phyloP scores from a whole-genome alignment of 2,888 invertebrate genomes.

The Lacanobia oleracea region DNA sequence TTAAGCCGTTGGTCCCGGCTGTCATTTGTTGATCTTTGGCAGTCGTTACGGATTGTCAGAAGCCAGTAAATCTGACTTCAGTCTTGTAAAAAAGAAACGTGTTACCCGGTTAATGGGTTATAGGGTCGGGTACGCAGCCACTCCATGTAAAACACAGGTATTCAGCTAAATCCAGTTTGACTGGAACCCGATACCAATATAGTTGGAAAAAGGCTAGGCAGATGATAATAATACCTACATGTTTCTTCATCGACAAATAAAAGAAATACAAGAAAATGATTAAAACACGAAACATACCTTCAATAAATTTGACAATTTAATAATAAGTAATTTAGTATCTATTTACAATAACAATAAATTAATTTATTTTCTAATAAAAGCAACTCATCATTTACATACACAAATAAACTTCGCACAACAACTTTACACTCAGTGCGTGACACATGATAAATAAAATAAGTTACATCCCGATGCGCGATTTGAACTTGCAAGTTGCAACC shows the following conservation, averaged over 20 bases:
- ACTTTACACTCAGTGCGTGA: background rate
- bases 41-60: too few relatives aligned
- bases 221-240: too few relatives aligned
- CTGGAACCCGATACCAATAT: too few relatives aligned
- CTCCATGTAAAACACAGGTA: too few relatives aligned
- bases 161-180: too few relatives aligned
- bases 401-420: background rate
- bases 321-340: background rate
- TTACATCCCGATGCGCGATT: conserved; percentile 20
- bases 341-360: conserved; percentile 26
- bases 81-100: too few relatives aligned
- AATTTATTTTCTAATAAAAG: background rate
- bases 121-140: too few relatives aligned
- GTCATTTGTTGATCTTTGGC: too few relatives aligned
- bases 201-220: too few relatives aligned
- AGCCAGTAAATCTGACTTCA: too few relatives aligned
- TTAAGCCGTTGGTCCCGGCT: too few relatives aligned
- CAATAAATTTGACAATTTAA: conserved; percentile 6
- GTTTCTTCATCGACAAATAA: background rate
- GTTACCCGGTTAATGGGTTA: too few relatives aligned
- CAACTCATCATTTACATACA: background rate
- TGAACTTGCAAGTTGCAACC: background rate
- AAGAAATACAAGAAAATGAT: background rate
- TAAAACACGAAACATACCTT: background rate
- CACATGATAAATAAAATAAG: background rate